Conservation (phyloP, 2,888 invertebrate species). For the Synanthedon vespiformis region DNA sequence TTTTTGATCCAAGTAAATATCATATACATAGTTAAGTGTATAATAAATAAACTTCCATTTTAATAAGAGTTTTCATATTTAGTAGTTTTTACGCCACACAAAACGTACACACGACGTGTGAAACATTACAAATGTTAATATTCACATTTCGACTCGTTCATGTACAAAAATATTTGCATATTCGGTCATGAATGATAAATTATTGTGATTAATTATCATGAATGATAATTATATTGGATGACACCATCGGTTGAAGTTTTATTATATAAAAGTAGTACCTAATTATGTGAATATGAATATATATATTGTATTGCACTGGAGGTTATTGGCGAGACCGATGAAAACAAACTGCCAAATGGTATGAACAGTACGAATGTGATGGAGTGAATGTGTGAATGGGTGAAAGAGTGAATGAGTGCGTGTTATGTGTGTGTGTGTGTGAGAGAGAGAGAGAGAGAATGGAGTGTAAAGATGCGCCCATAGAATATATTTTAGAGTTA, state of each 20-base stretch:
- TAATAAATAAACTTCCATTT: slow-evolving; percentile 67
- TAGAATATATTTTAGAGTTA: slow-evolving; percentile 18
- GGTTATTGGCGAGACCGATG: slow-evolving; percentile 21
- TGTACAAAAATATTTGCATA: slow-evolving; percentile 8
- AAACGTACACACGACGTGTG: slow-evolving; percentile 29
- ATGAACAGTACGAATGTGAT: slow-evolving; percentile 17
- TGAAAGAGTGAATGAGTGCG: slow-evolving; percentile 8
- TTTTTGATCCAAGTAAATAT: slow-evolving; percentile 61
- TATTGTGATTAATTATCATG: not conserved
- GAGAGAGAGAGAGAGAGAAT: slow-evolving; percentile 24
- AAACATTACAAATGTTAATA: slow-evolving; percentile 44
- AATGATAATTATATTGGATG: slow-evolving; percentile 5
- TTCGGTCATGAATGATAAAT: not conserved
- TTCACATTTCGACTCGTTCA: slow-evolving; percentile 45
- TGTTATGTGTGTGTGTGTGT: slow-evolving; percentile 3
- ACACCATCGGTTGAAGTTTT: slow-evolving; percentile 25
- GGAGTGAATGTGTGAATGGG: slow-evolving; percentile 16
- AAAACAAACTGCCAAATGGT: slow-evolving; percentile 66
- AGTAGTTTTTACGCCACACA: slow-evolving; percentile 47
- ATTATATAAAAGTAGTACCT: slow-evolving; percentile 7
- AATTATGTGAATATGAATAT: slow-evolving; percentile 42
- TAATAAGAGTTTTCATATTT: slow-evolving; percentile 58
- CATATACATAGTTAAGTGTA: slow-evolving; percentile 45
- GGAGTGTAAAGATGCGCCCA: slow-evolving; percentile 58
- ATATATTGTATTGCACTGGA: slow-evolving; percentile 17